phyloP scores from a whole-genome alignment of 2,888 invertebrate species.

The Ochropleura leucogaster region DNA sequence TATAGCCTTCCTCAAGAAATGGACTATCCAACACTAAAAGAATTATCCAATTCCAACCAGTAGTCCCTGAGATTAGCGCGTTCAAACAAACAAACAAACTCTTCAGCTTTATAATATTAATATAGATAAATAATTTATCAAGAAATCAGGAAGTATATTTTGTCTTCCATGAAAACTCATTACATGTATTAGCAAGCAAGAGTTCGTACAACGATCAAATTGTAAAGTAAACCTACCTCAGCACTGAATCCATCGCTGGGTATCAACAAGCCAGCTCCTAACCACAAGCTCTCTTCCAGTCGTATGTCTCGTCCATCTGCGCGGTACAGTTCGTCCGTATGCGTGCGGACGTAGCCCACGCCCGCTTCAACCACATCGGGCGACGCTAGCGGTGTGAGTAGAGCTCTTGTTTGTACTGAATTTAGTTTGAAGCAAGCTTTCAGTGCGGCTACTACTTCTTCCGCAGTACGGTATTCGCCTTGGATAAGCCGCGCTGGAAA shows the following conservation, averaged over 20 bases:
- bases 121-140: too few relatives aligned
- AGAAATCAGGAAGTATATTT: too few relatives aligned
- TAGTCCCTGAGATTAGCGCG: too few relatives aligned
- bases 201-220: not conserved
- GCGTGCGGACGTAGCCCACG: constrained; percentile 95
- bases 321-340: constrained; percentile 97
- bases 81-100: too few relatives aligned
- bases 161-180: too few relatives aligned
- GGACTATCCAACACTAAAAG: too few relatives aligned
- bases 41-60: too few relatives aligned
- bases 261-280: constrained; percentile 97
- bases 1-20: too few relatives aligned
- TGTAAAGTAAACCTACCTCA: constrained; percentile 85
- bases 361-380: constrained; percentile 92
- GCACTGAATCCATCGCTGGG: constrained; percentile 99
- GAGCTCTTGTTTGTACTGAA: constrained; percentile 97
- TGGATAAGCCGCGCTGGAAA: constrained; percentile 87
- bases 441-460: constrained; percentile 97
- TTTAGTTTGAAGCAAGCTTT: constrained; percentile 99
- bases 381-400: constrained; percentile 91
- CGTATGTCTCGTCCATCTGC: constrained; percentile 97
- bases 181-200: too few relatives aligned
- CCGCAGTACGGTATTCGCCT: constrained; percentile 90
- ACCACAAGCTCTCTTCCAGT: constrained; percentile 97
- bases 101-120: too few relatives aligned